phyloP scores from a whole-genome alignment of 2,113 vertebrate genomes.

The Gallinago paraguaiae region DNA sequence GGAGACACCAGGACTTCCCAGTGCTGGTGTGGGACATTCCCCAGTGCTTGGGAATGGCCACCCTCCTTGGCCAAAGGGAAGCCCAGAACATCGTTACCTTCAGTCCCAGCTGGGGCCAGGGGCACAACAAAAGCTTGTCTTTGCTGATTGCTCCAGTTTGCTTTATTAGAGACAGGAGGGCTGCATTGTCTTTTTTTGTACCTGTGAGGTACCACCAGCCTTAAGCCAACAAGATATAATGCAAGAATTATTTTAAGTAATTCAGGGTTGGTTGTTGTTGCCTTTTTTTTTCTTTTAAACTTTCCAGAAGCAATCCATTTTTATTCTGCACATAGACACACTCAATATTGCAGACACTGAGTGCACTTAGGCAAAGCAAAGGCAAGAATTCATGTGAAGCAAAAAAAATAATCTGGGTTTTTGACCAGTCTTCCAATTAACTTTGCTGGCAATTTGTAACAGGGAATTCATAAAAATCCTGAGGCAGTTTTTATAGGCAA shows the following conservation, averaged over 20 bases:
- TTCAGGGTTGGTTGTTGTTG: background rate
- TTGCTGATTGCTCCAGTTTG: background rate
- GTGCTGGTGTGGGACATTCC: rapidly evolving
- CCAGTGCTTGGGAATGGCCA: background rate
- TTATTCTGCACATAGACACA: background rate
- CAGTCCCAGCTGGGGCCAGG: background rate
- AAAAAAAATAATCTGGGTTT: background rate
- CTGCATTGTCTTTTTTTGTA: background rate
- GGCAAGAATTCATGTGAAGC: background rate
- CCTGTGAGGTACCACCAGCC: background rate
- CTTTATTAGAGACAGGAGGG: background rate
- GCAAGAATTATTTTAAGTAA: background rate
- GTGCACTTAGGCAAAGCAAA: conserved; percentile 47
- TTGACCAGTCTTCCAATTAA: conserved; percentile 50
- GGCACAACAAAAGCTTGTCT: background rate
- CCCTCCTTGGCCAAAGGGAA: background rate
- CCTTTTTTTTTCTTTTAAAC: background rate
- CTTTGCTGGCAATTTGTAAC: conserved; percentile 1
- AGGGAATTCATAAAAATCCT: conserved; percentile 12
- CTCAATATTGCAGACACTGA: background rate
- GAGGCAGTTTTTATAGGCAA: conserved; percentile 11
- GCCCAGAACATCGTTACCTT: background rate
- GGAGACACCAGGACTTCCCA: background rate
- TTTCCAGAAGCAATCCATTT: conserved; percentile 19
- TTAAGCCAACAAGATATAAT: background rate